A percentile compares a stretch with the other conserved stretches of the same genome.
Evolutionary conservation across 2,888 invertebrate species (phyloP).

Genomic region (Deladenus siricidicola): DNA sequence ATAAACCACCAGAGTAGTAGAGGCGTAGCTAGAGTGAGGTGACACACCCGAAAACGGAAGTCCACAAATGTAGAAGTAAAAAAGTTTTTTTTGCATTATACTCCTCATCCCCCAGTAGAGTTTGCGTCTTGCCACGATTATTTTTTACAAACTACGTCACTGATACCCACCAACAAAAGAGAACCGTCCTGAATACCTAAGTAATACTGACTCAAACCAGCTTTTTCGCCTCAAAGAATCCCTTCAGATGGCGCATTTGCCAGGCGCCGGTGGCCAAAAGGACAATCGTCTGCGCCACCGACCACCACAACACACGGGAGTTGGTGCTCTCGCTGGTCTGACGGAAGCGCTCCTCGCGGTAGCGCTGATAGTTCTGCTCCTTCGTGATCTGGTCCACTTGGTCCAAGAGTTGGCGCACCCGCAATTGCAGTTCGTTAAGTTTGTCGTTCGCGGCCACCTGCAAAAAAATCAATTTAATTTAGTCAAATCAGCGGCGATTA

Average conservation of each 20-base stretch:
- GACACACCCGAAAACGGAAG: no score
- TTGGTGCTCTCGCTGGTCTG: conserved; percentile 97
- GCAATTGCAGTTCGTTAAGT: conserved; percentile 81
- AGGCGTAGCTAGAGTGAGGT: no score
- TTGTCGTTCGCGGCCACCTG: conserved; percentile 90
- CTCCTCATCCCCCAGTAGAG: no score
- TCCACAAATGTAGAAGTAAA: no score
- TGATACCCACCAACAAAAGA: no score
- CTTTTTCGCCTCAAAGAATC: conserved; percentile 99
- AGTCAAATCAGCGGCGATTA: background rate
- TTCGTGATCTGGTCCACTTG: conserved; percentile 99
- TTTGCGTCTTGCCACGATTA: no score
- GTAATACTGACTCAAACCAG: conserved; percentile 71
- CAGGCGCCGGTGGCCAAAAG: conserved; percentile 87
- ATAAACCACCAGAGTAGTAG: no score
- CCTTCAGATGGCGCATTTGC: conserved; percentile 98
- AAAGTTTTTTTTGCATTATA: no score
- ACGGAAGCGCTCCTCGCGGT: conserved; percentile 91
- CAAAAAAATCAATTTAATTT: background rate
- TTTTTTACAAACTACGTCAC: no score
- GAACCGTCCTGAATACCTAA: no score
- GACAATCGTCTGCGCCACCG: conserved; percentile 74
- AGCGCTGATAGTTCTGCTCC: conserved; percentile 96
- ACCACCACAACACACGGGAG: conserved; percentile 59
- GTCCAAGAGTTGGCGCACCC: conserved; percentile 86